Evolutionary conservation across 2,888 invertebrate genomes (phyloP).

Genomic region (Amphiduros pacificus): DNA sequence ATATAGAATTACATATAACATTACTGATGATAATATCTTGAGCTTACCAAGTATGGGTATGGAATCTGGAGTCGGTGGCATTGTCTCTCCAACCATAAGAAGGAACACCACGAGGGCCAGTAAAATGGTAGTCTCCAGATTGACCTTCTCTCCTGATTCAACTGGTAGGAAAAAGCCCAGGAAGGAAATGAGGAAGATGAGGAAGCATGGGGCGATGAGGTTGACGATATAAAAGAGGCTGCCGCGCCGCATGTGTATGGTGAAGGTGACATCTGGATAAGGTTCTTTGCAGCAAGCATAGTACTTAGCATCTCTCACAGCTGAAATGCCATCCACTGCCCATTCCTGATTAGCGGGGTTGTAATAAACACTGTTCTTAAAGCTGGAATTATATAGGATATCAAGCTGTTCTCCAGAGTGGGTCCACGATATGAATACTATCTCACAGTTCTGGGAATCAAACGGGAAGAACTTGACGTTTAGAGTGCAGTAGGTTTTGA

Average conservation of each 20-base stretch:
- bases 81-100: conserved; percentile 38
- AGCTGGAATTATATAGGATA: conserved; percentile 30
- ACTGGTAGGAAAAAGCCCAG: conserved; percentile 42
- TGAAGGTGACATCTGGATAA: conserved; percentile 42
- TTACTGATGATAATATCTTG: too few relatives aligned
- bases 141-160: conserved; percentile 40
- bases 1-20: too few relatives aligned
- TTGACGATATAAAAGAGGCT: conserved; percentile 41
- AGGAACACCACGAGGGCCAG: conserved; percentile 39
- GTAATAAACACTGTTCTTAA: conserved; percentile 62
- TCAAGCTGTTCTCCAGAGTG: conserved; percentile 59
- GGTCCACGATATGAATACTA: conserved; percentile 64
- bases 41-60: conserved; percentile 37
- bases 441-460: conserved; percentile 61
- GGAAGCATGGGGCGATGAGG: conserved; percentile 39
- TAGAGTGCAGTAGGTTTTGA: conserved; percentile 61
- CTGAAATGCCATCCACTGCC: conserved; percentile 35
- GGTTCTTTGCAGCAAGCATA: conserved; percentile 41
- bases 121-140: conserved; percentile 38
- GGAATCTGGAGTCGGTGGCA: conserved; percentile 42
- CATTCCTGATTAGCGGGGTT: conserved; percentile 83
- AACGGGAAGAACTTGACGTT: conserved; percentile 64
- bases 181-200: conserved; percentile 40
- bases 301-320: conserved; percentile 29
- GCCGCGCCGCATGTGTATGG: conserved; percentile 38